Conservation (phyloP, 2,113 vertebrate genomes). For the Muntiacus reevesi region DNA sequence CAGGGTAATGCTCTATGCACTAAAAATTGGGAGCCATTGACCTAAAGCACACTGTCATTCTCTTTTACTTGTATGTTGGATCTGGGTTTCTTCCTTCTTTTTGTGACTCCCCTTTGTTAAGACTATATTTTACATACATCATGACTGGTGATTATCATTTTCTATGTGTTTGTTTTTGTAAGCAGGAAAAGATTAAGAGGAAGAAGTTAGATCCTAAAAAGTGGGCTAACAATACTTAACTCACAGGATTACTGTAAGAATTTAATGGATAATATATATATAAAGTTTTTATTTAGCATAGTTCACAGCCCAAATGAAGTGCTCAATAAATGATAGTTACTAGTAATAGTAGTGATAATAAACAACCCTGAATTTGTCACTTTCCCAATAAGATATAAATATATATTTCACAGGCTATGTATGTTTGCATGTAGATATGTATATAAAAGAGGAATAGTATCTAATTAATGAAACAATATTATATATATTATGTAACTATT, state of each 20-base stretch:
- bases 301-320: background rate
- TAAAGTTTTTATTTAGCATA: constrained; percentile 7
- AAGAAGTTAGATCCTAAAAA: background rate
- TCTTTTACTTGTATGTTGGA: background rate
- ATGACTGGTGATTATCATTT: background rate
- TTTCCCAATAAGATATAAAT: background rate
- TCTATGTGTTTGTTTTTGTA: background rate
- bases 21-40: background rate
- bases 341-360: background rate
- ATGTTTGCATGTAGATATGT: background rate
- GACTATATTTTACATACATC: background rate
- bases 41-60: background rate
- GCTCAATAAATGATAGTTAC: background rate
- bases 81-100: background rate
- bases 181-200: background rate
- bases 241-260: background rate
- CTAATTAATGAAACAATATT: background rate
- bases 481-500: background rate
- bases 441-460: background rate
- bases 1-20: background rate
- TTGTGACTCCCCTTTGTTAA: background rate
- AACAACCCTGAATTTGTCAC: background rate
- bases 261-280: background rate
- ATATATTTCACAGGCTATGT: background rate
- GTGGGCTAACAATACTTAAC: background rate